Conservation (phyloP, 2,797 vertebrate genomes). For the Calcarius lapponicus region DNA sequence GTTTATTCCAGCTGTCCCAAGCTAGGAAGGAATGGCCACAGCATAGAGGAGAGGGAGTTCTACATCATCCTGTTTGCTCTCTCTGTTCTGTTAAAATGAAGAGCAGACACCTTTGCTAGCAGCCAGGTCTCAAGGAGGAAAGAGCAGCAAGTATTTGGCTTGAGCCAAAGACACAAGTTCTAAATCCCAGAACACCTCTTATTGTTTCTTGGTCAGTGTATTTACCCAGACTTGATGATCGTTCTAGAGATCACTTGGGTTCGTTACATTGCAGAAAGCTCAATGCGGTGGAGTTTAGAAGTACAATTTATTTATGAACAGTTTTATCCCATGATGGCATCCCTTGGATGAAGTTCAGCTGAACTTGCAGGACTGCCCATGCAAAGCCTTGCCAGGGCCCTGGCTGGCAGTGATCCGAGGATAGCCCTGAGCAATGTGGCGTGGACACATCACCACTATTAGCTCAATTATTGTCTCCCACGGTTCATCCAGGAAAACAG, state of each 20-base stretch:
- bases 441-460: not conserved
- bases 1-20: not conserved
- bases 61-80: not conserved
- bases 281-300: not conserved
- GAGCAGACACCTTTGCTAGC: not conserved
- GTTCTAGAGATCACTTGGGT: not conserved
- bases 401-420: not conserved
- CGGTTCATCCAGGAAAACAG: not conserved
- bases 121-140: not conserved
- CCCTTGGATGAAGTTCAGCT: not conserved
- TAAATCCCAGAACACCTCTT: not conserved
- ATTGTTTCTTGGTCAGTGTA: rapidly evolving
- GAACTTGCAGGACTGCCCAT: not conserved
- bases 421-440: not conserved
- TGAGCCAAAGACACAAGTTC: not conserved
- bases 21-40: not conserved
- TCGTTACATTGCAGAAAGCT: not conserved
- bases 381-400: not conserved
- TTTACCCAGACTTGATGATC: not conserved
- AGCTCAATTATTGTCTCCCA: conserved; percentile 27
- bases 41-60: not conserved
- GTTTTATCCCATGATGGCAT: not conserved
- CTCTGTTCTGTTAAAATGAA: not conserved
- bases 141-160: not conserved
- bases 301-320: not conserved